Evolutionary conservation across 2,888 invertebrate genomes (phyloP).

Genomic region (Sthenelais limicola): DNA sequence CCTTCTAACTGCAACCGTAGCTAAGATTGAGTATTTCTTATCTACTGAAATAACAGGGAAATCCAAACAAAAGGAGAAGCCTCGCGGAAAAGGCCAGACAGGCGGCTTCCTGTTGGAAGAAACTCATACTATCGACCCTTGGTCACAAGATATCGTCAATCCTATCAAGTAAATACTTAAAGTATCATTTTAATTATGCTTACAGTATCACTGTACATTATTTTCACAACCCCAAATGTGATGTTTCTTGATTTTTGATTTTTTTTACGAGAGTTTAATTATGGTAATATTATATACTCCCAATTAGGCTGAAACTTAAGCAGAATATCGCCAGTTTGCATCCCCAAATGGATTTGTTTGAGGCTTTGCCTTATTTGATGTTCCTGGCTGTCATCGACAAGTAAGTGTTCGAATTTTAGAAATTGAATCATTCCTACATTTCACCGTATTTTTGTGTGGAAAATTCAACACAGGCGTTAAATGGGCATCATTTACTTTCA

Average conservation of each 20-base stretch:
- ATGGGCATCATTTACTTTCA: no score
- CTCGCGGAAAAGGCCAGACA: slow-evolving; percentile 1
- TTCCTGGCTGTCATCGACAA: slow-evolving; percentile 8
- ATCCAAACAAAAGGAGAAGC: no score
- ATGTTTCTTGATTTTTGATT: not conserved
- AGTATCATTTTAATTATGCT: not conserved
- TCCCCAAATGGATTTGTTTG: slow-evolving; percentile 1
- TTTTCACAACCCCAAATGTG: no score
- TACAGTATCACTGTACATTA: no score
- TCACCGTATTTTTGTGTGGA: no score
- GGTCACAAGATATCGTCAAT: not conserved
- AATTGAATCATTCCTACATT: no score
- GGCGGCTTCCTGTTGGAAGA: slow-evolving; percentile 17
- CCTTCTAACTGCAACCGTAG: no score
- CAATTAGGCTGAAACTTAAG: not conserved
- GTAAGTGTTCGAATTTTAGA: no score
- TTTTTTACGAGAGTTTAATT: not conserved
- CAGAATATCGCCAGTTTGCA: not conserved
- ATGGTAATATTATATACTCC: no score
- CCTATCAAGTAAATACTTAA: slow-evolving; percentile 23
- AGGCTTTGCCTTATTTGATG: not conserved
- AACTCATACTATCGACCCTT: slow-evolving; percentile 5
- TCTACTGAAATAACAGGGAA: no score
- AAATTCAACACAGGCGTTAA: no score
- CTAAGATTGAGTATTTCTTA: no score